These are phyloP conservation scores for Phrynocephalus forsythii DNA, from an alignment of 2,797 vertebrate species.

Conservation along the genomic window DNA sequence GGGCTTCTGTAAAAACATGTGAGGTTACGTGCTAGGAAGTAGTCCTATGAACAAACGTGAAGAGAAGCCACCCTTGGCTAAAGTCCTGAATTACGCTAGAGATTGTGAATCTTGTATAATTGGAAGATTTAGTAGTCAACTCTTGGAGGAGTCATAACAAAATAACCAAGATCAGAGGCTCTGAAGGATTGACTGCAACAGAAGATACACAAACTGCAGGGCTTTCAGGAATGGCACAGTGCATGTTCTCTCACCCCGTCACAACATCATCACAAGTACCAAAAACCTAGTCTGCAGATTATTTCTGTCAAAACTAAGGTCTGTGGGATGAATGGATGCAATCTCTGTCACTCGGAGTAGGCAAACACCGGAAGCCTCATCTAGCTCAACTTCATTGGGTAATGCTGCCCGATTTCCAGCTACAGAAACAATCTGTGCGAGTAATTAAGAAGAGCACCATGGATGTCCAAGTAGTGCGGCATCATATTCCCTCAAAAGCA, in stretches of 20 bases:
- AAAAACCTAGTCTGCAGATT: conserved; percentile 1
- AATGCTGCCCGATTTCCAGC: background rate
- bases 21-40: background rate
- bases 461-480: background rate
- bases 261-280: background rate
- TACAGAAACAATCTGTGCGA: background rate
- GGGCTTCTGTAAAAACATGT: background rate
- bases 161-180: background rate
- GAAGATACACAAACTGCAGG: background rate
- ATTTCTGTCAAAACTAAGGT: background rate
- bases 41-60: background rate
- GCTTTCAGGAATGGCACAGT: background rate
- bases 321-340: background rate
- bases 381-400: background rate
- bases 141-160: conserved; percentile 8
- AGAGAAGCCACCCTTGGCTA: background rate
- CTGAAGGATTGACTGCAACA: background rate
- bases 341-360: background rate
- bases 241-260: background rate
- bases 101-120: background rate
- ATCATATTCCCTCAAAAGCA: background rate
- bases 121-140: conserved; percentile 40
- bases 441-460: fast-evolving
- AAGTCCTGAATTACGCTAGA: background rate
- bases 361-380: background rate